Conservation (phyloP, 2,797 vertebrate genomes). For the Tokudaia tokunoshimensis region DNA sequence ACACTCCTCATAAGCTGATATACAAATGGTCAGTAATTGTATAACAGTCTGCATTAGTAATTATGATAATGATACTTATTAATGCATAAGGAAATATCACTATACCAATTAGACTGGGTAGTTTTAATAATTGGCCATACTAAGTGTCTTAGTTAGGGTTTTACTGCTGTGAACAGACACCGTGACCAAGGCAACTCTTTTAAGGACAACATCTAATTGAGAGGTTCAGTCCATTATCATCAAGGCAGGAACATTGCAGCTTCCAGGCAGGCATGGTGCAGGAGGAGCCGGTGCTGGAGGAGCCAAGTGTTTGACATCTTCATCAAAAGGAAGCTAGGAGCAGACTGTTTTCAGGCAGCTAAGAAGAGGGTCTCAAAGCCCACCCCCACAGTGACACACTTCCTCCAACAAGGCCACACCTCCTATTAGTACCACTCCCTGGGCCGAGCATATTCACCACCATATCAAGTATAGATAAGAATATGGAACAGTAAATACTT, state of each 20-base stretch:
- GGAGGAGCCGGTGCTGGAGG: not conserved
- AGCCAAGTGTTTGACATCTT: not conserved
- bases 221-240: not conserved
- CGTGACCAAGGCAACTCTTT: not conserved
- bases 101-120: not conserved
- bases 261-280: not conserved
- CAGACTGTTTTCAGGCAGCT: not conserved
- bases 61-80: not conserved
- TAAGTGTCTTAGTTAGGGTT: not conserved
- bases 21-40: not conserved
- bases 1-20: not conserved
- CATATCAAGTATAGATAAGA: not conserved
- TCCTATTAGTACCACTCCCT: not conserved
- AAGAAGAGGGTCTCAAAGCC: not conserved
- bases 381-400: not conserved
- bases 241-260: not conserved
- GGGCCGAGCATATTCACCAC: not conserved
- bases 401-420: not conserved
- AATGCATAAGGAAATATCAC: conserved; percentile 8
- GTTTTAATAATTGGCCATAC: not conserved
- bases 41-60: not conserved
- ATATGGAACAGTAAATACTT: not conserved
- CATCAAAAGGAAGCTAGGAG: not conserved
- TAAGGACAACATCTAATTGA: not conserved
- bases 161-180: not conserved